Base-by-base conservation (phyloP, 2,888 invertebrate genomes). In the Brachyptera risi region DNA sequence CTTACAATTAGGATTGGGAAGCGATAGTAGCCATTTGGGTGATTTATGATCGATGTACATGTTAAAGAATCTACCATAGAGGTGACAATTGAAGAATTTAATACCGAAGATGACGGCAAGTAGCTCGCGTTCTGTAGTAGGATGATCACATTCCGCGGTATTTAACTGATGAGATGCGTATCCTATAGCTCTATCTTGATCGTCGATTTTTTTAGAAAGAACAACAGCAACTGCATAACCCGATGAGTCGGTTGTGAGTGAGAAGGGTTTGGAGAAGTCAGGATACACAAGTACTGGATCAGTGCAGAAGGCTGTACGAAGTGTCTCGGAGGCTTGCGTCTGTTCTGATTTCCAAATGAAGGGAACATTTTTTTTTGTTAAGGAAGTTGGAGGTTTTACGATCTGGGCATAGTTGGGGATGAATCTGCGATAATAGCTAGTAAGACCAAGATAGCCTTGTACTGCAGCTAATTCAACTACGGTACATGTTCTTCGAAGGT, bases 351-450 rank as follows among this genome's bases (percentile, higher is more conserved):
- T 50, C 60, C 62, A 62, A 1, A 24, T 3, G 24, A 61, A 60
- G 1, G 37, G 26, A 7, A 37, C 50, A 37, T 38, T 17, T 21
- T 60, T 61, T 1, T 23, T n/a, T 7, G 23, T n/a, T 2, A 61
- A 31, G 7, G 17, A 17, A 3, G 31, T 42, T 15, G 59, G 17
- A 9, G 50, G 26, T 15, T 61, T 60, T 0, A 63, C 58, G 3
- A 65, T 56, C 50, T 62, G 62, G 13, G 66, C 59, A n/a, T 66
- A 68, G 35, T 66, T 47, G 26, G 63, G 35, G 27, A 69, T 66
- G 61, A 68, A 68, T n/a, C n/a, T n/a, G n/a, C n/a, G n/a, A n/a
- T n/a, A n/a, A n/a, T n/a, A n/a, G n/a, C n/a, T n/a, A n/a, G 61
- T 65, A 24, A 67, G 67, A 3, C 65, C 57, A 1, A 65, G 65